Base-by-base conservation (phyloP, 2,888 invertebrate species). In the Diloba caeruleocephala region DNA sequence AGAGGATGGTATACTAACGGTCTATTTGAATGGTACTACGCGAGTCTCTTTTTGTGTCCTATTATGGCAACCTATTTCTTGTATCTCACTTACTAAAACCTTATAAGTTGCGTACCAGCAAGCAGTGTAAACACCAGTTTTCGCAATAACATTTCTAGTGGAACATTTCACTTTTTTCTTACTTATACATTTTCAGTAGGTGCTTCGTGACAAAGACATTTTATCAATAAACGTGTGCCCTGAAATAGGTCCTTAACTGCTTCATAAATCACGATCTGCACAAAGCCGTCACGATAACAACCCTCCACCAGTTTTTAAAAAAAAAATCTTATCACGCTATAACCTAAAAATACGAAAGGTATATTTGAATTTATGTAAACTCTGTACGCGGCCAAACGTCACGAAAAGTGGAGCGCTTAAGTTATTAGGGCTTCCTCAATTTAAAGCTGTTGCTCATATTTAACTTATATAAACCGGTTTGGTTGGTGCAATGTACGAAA, bases 361-460 rank as follows among this genome's bases (percentile, higher is more conserved):
- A 56, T 65, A 62, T 68, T 60, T 69, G n/a, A n/a, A n/a, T n/a
- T n/a, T n/a, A n/a, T n/a, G n/a, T n/a, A n/a, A n/a, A n/a, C n/a
- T 59, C 42, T 49, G 51, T 65, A 59, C 58, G 44, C 65, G 66
- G 51, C 64, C 65, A 71, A 72, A 65, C 57, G 55, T 61, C 51
- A 63, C 58, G 42, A 67, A 74, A 77, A 78, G 76, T 80, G 64
- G 75, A 77, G 71, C 77, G 64, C 59, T 72, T 73, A 76, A 73
- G 74, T 84, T 86, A 82, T 82, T 80, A 81, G 79, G 71, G 81
- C 80, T 87, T 87, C 84, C 87, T 86, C 82, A 84, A 86, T 87
- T 84, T 81, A 76, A 78, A 73, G 74, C 81, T 73, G 79, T 78
- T 79, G 72, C 82, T 79, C 68, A 75, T 79, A 77, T 19, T 3